Conservation (phyloP, 2,888 invertebrate genomes). For the Spilosoma lubricipeda region DNA sequence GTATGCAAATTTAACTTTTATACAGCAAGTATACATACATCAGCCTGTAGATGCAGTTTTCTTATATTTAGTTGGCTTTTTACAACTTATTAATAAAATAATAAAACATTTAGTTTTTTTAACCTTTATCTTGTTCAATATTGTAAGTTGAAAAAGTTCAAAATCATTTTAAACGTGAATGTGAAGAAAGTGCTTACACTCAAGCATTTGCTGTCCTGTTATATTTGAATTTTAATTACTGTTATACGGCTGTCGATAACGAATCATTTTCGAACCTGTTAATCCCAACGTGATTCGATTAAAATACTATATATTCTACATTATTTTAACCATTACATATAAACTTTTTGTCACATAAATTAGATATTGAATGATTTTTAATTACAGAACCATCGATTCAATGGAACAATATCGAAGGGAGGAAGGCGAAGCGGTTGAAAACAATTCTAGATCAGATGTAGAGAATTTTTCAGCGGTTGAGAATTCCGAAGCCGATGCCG, state of each 20-base stretch:
- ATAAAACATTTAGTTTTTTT: too few relatives aligned
- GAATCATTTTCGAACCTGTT: too few relatives aligned
- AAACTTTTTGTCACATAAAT: too few relatives aligned
- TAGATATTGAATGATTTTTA: not conserved
- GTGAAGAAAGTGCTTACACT: not conserved
- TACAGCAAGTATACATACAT: not conserved
- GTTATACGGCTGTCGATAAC: not conserved
- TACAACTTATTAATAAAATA: not conserved
- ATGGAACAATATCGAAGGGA: conserved; percentile 3
- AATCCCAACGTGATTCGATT: too few relatives aligned
- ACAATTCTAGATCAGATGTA: conserved; percentile 11
- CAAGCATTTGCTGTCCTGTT: not conserved
- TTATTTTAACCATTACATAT: too few relatives aligned
- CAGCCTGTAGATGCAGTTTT: not conserved
- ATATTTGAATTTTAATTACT: not conserved
- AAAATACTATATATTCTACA: too few relatives aligned
- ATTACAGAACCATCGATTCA: conserved; percentile 13
- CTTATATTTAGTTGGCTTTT: not conserved
- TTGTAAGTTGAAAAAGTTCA: too few relatives aligned
- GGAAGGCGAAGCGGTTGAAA: not conserved
- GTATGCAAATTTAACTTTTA: conserved; percentile 10
- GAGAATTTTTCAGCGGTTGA: too few relatives aligned
- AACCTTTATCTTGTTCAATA: too few relatives aligned
- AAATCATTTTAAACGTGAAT: too few relatives aligned
- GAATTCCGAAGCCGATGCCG: not conserved